Conservation (phyloP, 2,113 vertebrate species). For the Leptobrachium leishanense region DNA sequence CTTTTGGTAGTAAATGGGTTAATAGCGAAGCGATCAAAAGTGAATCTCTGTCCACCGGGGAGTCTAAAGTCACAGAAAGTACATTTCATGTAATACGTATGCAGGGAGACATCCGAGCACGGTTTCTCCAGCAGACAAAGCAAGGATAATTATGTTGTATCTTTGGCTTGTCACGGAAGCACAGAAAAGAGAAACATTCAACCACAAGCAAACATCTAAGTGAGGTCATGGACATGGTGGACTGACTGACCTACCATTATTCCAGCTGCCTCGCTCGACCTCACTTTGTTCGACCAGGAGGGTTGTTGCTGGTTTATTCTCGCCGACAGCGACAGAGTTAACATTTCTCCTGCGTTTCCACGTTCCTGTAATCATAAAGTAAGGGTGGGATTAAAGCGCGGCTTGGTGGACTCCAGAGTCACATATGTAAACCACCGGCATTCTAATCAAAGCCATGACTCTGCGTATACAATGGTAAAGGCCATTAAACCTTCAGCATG, state of each 20-base stretch:
- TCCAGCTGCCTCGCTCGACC: neutral
- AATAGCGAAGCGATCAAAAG: too few relatives aligned
- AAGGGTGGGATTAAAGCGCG: constrained; percentile 16
- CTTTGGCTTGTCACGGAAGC: too few relatives aligned
- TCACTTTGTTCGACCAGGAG: neutral
- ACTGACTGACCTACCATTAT: neutral
- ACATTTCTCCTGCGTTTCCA: constrained; percentile 31
- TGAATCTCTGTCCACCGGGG: too few relatives aligned
- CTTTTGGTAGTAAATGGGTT: too few relatives aligned
- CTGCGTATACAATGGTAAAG: neutral
- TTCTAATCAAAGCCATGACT: constrained; percentile 31
- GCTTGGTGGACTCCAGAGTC: constrained; percentile 32
- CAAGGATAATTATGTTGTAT: too few relatives aligned
- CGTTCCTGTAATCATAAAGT: constrained; percentile 10
- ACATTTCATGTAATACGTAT: too few relatives aligned
- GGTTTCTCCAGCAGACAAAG: too few relatives aligned
- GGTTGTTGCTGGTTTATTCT: neutral
- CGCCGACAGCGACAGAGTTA: neutral
- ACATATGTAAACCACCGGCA: constrained; percentile 26
- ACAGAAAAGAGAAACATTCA: too few relatives aligned
- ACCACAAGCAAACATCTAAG: too few relatives aligned
- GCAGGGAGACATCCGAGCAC: too few relatives aligned
- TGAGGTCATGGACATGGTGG: too few relatives aligned
- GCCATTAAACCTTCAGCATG: constrained; percentile 12
- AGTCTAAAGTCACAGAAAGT: too few relatives aligned